A percentile compares a stretch with the other conserved stretches of the same genome.
These are phyloP conservation scores for Sceloporus tristichus DNA, from an alignment of 2,113 vertebrate species.

Conservation along the genomic window DNA sequence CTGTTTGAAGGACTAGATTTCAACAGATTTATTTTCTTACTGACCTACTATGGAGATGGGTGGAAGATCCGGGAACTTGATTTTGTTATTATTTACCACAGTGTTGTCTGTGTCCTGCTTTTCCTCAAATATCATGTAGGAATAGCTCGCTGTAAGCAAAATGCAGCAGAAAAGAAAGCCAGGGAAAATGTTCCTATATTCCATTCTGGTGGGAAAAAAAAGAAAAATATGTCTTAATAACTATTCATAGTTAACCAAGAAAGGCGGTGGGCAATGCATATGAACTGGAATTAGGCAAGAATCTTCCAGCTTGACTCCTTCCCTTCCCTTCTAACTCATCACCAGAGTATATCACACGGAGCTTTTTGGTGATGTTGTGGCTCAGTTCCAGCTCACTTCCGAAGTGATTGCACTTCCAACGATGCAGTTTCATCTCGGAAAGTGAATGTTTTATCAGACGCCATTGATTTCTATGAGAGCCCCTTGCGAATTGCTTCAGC, in stretches of 20 bases:
- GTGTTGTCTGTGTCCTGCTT: slow-evolving; percentile 61
- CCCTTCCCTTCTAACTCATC: not conserved
- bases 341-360: too few relatives aligned
- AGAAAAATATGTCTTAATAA: slow-evolving; percentile 32
- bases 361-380: too few relatives aligned
- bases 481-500: too few relatives aligned
- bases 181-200: slow-evolving; percentile 67
- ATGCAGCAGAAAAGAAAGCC: slow-evolving; percentile 71
- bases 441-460: too few relatives aligned
- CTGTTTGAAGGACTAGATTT: not conserved
- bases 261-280: not conserved
- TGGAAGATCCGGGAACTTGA: slow-evolving; percentile 67
- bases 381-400: too few relatives aligned
- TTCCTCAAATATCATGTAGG: slow-evolving; percentile 72
- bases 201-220: slow-evolving; percentile 60
- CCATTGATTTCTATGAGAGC: too few relatives aligned
- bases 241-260: not conserved
- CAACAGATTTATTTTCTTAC: not conserved
- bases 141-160: slow-evolving; percentile 58
- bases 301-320: not conserved
- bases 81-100: slow-evolving; percentile 58
- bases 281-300: not conserved
- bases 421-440: too few relatives aligned
- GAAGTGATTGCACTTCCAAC: too few relatives aligned
- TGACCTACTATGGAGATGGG: slow-evolving; percentile 81